Base-by-base conservation (phyloP, 2,888 invertebrate species). In the Lordiphosa fenestrarum region DNA sequence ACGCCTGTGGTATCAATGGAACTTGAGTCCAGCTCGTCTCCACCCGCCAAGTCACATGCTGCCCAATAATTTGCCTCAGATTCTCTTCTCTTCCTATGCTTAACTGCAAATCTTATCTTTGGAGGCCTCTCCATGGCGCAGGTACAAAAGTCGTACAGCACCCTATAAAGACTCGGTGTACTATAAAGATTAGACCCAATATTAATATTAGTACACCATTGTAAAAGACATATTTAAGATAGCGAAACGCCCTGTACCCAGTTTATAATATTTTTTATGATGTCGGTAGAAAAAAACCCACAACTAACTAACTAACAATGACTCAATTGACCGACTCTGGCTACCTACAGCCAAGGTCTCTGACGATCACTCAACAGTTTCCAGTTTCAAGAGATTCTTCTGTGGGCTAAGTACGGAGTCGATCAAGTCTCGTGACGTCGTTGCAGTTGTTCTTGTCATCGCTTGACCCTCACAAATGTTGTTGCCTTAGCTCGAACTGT, bases 171-270 rank as follows among this genome's bases (percentile, higher is more conserved):
- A 52, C 50, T 49, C 50, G 64, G 39, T 21, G 30, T 30, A 44
- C 53, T 66, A 81, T 77, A 84, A 77, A 84, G 84, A 77, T 77
- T 75, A 76, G 50, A 12, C 21, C 38, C 37, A 60, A 72, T 76
- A 72, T 67, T 64, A 69, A 53, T 67, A 65, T 69, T 80, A 76
- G 76, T 64, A 52, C 67, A 63, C 63, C 60, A 56, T 67, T 80
- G 77, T 77, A 77, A 77, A 77, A 49, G 70, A 52, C 70, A 63
- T 68, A 70, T 77, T 76, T 73, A 67, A 77, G 76, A 84, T 77
- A 76, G 76, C 84, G 53, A 66, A 53, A 38, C 19, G 57, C 44
- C 30, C 38, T 15, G 55, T 25, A 46, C 63, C 39, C 50, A 51
- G 41, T 47, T 65, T 55, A 55, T 65, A 35, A 23, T 9, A 35